phyloP scores from a whole-genome alignment of 2,113 vertebrate genomes.

The Pseudonaja textilis region DNA sequence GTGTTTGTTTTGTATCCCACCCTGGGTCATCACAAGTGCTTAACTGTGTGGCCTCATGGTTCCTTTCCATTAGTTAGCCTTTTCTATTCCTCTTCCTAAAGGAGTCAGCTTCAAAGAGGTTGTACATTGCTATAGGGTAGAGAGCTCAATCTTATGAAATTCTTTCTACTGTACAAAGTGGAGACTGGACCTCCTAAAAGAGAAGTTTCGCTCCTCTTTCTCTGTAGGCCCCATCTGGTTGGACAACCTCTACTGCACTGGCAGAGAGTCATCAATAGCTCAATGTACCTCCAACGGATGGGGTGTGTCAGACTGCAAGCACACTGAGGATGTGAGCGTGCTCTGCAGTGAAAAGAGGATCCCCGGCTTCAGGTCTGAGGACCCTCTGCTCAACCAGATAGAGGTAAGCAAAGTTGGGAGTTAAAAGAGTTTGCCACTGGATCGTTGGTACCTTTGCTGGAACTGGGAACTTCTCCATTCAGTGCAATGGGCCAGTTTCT shows the following conservation, averaged over 20 bases:
- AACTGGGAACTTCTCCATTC: no score
- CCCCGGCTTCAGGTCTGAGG: slow-evolving; percentile 90
- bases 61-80: background rate
- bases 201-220: background rate
- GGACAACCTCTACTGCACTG: slow-evolving; percentile 89
- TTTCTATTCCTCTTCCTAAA: background rate
- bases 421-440: fast-evolving
- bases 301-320: slow-evolving; percentile 91
- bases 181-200: background rate
- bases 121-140: background rate
- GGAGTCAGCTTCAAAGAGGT: background rate
- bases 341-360: slow-evolving; percentile 93
- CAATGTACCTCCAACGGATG: slow-evolving; percentile 90
- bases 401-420: slow-evolving; percentile 72
- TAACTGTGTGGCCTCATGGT: background rate
- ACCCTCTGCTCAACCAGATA: slow-evolving; percentile 81
- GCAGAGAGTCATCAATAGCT: slow-evolving; percentile 80
- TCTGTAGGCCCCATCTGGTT: slow-evolving; percentile 87
- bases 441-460: background rate
- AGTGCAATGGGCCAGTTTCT: no score
- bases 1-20: no score
- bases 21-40: no score
- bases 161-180: background rate
- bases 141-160: background rate
- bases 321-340: slow-evolving; percentile 89